phyloP scores from a whole-genome alignment of 2,888 invertebrate genomes.

The Phymatocera aterrima region DNA sequence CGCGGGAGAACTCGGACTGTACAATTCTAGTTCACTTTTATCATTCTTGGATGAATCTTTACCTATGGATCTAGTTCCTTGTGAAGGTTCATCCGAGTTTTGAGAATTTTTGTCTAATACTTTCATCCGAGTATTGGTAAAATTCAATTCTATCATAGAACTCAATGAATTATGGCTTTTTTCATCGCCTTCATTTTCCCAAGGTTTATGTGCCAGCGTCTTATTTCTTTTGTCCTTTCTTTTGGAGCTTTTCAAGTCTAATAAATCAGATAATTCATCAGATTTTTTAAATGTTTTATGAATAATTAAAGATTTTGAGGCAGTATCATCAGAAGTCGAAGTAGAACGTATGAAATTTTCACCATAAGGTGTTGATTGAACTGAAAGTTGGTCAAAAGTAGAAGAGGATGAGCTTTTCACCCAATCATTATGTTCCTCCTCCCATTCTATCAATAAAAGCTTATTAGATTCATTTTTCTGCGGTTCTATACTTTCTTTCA shows the following conservation, averaged over 20 bases:
- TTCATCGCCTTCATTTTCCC: constrained; percentile 3
- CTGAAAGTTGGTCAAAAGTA: neutral
- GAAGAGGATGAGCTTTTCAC: constrained; percentile 50
- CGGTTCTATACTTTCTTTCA: neutral
- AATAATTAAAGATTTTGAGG: neutral
- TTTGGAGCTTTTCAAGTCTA: neutral
- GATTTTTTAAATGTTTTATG: neutral
- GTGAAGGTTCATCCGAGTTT: neutral
- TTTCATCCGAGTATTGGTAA: neutral
- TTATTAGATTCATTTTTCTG: constrained; percentile 31
- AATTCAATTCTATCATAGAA: constrained; percentile 35
- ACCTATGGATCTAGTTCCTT: neutral
- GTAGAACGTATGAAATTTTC: constrained; percentile 1
- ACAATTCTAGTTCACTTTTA: constrained; percentile 58
- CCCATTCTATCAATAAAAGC: constrained; percentile 52
- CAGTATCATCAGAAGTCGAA: neutral
- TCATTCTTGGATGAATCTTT: constrained; percentile 1
- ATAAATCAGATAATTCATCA: neutral
- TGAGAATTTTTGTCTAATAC: neutral
- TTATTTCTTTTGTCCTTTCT: neutral
- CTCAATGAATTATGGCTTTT: constrained; percentile 27
- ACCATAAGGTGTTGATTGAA: neutral
- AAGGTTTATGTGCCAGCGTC: neutral
- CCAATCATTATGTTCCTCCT: constrained; percentile 59
- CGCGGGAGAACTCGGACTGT: constrained; percentile 69